These are phyloP conservation scores for Myotis myotis DNA, from an alignment of 2,797 vertebrate species.

Conservation along the genomic window DNA sequence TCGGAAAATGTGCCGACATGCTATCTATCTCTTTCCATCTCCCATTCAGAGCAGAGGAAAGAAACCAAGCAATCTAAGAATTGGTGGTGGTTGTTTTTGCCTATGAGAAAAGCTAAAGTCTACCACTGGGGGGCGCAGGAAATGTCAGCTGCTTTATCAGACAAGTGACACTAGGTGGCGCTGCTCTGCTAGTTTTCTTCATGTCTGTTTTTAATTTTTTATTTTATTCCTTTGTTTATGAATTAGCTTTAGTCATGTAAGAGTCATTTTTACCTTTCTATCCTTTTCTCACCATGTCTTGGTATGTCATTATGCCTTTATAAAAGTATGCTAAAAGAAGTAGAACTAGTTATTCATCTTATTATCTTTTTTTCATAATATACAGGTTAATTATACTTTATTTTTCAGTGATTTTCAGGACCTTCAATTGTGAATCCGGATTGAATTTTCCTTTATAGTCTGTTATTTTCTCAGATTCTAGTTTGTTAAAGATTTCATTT, in stretches of 20 bases:
- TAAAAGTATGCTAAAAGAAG: slow-evolving; percentile 33
- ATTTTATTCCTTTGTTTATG: slow-evolving; percentile 70
- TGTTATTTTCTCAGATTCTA: background rate
- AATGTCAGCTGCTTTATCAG: background rate
- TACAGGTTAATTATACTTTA: background rate
- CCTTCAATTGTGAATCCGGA: background rate
- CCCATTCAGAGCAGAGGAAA: background rate
- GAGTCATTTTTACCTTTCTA: slow-evolving; percentile 38
- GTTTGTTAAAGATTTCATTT: background rate
- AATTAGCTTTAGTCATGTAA: background rate
- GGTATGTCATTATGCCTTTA: slow-evolving; percentile 38
- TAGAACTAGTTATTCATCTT: background rate
- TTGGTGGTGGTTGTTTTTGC: background rate
- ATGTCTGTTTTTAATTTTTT: slow-evolving; percentile 29
- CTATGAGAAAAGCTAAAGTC: background rate
- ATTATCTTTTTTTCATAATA: background rate
- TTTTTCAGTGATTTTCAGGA: slow-evolving; percentile 13
- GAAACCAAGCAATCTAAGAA: background rate
- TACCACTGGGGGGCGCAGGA: slow-evolving; percentile 71
- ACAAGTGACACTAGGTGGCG: slow-evolving; percentile 76
- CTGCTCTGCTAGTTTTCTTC: slow-evolving; percentile 67
- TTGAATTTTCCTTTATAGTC: slow-evolving; percentile 2
- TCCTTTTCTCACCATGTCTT: slow-evolving; percentile 28
- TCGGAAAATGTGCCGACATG: background rate
- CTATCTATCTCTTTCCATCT: background rate